phyloP scores from a whole-genome alignment of 2,113 vertebrate genomes.

The Clarias magur region DNA sequence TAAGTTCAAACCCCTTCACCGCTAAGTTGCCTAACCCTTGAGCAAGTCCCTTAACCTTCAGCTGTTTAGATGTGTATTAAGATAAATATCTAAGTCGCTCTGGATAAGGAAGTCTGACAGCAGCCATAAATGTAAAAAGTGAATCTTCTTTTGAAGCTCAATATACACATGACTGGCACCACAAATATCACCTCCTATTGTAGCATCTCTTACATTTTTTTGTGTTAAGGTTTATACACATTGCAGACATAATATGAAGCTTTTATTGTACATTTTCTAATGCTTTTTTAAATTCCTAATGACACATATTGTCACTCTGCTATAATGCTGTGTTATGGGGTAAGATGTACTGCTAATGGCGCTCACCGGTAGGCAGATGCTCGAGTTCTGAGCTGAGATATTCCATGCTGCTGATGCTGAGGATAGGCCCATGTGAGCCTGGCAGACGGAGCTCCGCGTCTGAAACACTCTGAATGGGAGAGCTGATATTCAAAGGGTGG shows the following conservation, averaged over 20 bases:
- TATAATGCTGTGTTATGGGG: not conserved
- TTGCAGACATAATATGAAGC: not conserved
- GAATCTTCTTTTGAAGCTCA: not conserved
- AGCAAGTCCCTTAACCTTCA: too few relatives aligned
- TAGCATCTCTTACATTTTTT: not conserved
- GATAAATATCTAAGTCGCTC: too few relatives aligned
- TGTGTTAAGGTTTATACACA: not conserved
- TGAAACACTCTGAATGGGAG: slow-evolving; percentile 70
- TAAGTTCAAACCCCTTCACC: too few relatives aligned
- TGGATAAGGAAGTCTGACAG: too few relatives aligned
- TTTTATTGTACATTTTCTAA: not conserved
- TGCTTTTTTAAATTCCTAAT: too few relatives aligned
- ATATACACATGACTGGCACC: not conserved
- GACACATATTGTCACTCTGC: not conserved
- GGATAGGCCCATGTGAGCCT: slow-evolving; percentile 63
- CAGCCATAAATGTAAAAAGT: too few relatives aligned
- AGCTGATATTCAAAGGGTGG: slow-evolving; percentile 65
- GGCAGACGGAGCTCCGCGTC: slow-evolving; percentile 68
- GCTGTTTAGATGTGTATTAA: too few relatives aligned
- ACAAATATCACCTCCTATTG: slow-evolving; percentile 63
- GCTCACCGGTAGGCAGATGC: slow-evolving; percentile 64
- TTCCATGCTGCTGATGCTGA: slow-evolving; percentile 76
- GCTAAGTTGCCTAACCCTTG: too few relatives aligned
- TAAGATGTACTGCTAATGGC: not conserved
- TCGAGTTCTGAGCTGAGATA: slow-evolving; percentile 75